These are phyloP conservation scores for Hanleya hanleyi DNA, from an alignment of 2,888 invertebrate genomes.

Conservation along the genomic window DNA sequence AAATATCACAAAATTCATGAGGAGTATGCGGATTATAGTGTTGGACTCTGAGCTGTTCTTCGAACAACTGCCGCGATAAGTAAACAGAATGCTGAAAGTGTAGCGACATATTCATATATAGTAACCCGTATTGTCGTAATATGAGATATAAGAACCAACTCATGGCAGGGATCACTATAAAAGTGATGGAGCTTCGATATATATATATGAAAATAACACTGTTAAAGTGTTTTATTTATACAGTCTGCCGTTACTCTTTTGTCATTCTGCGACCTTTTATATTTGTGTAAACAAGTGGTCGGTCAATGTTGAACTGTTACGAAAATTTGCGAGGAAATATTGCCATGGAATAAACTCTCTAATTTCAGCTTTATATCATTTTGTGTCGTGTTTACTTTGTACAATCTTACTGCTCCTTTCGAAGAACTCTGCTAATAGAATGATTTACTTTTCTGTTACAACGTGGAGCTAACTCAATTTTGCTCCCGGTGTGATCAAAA, in stretches of 20 bases:
- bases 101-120: neutral
- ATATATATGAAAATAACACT: neutral
- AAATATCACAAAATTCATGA: neutral
- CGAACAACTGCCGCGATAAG: neutral
- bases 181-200: slow-evolving; percentile 1
- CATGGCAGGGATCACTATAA: neutral
- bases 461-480: too few relatives aligned
- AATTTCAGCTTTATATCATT: neutral
- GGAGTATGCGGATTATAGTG: neutral
- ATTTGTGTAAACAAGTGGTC: slow-evolving; percentile 10
- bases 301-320: slow-evolving; percentile 7
- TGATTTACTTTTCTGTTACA: too few relatives aligned
- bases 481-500: too few relatives aligned
- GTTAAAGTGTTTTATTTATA: neutral
- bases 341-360: slow-evolving; percentile 8
- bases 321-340: slow-evolving; percentile 4
- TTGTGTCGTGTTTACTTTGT: too few relatives aligned
- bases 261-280: slow-evolving; percentile 1
- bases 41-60: neutral
- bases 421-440: too few relatives aligned
- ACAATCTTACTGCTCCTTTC: too few relatives aligned
- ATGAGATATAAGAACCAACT: too few relatives aligned
- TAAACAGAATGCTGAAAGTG: slow-evolving; percentile 1
- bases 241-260: neutral
- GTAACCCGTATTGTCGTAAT: too few relatives aligned